These are phyloP conservation scores for Microtus richardsoni DNA, from an alignment of 2,113 vertebrate species.

Conservation along the genomic window DNA sequence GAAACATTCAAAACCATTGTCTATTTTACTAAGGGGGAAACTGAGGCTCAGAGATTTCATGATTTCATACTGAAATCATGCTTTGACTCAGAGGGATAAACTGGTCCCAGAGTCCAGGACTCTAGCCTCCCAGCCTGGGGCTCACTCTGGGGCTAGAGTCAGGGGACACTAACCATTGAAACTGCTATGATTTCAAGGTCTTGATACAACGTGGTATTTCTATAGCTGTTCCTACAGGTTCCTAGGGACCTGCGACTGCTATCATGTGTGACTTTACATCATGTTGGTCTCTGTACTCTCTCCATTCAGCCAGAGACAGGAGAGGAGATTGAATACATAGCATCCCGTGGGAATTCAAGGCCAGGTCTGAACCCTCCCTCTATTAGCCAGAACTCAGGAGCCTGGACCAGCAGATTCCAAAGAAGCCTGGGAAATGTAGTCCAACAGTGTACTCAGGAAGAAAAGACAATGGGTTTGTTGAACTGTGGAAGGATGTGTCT, in stretches of 20 bases:
- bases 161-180: background rate
- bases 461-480: background rate
- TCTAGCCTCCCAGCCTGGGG: background rate
- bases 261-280: background rate
- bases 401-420: background rate
- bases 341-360: background rate
- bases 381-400: background rate
- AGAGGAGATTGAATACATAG: background rate
- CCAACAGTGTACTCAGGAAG: background rate
- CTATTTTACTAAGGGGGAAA: background rate
- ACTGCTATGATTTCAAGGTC: background rate
- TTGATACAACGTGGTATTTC: background rate
- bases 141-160: background rate
- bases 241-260: background rate
- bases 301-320: background rate
- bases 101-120: background rate
- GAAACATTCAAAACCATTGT: background rate
- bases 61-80: background rate
- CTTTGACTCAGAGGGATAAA: background rate
- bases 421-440: background rate
- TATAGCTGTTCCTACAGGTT: background rate
- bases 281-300: background rate
- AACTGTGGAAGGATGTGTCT: background rate
- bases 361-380: background rate
- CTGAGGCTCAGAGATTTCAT: background rate